Conservation (phyloP, 2,888 invertebrate genomes). For the Hyppa rectilinea region DNA sequence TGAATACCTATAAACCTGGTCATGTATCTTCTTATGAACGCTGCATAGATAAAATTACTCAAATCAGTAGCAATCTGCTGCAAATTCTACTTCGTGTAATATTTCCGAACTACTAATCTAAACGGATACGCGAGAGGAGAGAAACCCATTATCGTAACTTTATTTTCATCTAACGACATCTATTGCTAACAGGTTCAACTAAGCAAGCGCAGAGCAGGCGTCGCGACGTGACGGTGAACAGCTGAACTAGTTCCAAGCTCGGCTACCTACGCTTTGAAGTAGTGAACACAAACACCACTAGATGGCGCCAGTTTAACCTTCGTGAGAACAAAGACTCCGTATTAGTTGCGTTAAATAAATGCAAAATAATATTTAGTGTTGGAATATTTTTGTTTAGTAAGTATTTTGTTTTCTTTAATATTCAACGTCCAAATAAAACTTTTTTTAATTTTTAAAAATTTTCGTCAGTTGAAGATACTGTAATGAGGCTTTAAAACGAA, state of each 20-base stretch:
- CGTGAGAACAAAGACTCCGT: not conserved
- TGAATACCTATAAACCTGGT: not conserved
- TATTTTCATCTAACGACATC: slow-evolving; percentile 69
- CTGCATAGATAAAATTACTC: not conserved
- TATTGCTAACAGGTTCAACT: slow-evolving; percentile 56
- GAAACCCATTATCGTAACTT: not conserved
- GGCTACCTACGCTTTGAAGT: slow-evolving; percentile 19
- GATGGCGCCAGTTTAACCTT: slow-evolving; percentile 50
- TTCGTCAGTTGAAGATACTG: not conserved
- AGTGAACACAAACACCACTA: slow-evolving; percentile 43
- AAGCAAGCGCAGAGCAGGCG: slow-evolving; percentile 18
- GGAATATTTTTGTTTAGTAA: not conserved
- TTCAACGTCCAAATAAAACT: no score
- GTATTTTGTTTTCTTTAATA: no score
- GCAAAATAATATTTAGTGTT: not conserved
- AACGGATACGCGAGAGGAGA: not conserved
- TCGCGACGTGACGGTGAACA: slow-evolving; percentile 9
- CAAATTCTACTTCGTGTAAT: not conserved
- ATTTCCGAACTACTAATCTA: not conserved
- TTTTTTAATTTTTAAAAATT: no score
- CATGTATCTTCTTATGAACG: not conserved
- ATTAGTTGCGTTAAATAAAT: not conserved
- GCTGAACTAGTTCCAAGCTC: slow-evolving; percentile 27
- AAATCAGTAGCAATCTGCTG: not conserved
- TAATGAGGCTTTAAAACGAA: not conserved